phyloP scores from a whole-genome alignment of 2,797 vertebrate species.

The Heterohyrax brucei region DNA sequence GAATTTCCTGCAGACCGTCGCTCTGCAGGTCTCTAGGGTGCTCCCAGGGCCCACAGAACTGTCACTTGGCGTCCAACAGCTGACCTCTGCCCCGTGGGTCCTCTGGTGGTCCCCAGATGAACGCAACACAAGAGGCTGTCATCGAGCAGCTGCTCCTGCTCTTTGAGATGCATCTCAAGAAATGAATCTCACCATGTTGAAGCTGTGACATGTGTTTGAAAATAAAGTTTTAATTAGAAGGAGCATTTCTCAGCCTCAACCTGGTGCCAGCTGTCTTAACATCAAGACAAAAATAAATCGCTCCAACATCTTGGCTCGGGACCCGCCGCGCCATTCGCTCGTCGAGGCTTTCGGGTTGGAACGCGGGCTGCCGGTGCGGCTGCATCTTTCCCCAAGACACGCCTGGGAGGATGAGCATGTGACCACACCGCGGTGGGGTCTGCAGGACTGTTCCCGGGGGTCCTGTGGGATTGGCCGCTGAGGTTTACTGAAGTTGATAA shows the following conservation, averaged over 20 bases:
- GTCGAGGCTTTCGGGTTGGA: conserved; percentile 23
- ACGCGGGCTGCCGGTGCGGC: background rate
- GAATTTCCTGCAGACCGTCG: rapidly evolving
- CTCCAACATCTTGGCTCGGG: conserved; percentile 65
- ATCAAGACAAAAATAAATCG: conserved; percentile 74
- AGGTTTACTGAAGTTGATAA: background rate
- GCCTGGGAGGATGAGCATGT: background rate
- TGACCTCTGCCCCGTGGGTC: background rate
- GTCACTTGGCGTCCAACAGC: background rate
- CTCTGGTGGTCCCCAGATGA: background rate
- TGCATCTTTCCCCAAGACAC: background rate
- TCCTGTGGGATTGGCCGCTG: background rate
- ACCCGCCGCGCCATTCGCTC: conserved; percentile 66
- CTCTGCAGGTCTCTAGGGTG: rapidly evolving
- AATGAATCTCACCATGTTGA: conserved; percentile 75
- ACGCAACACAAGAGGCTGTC: conserved; percentile 47
- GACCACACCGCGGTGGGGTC: background rate
- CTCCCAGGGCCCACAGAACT: rapidly evolving
- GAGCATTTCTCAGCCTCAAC: conserved; percentile 83
- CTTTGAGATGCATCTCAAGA: conserved; percentile 59
- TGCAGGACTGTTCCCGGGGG: background rate
- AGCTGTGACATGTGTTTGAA: conserved; percentile 85
- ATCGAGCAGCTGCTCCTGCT: conserved; percentile 61
- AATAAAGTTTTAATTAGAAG: conserved; percentile 87
- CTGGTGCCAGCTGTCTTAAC: conserved; percentile 83